Evolutionary conservation across 1,140 invertebrate species (phyloP).

Genomic region (Orussus abietinus): DNA sequence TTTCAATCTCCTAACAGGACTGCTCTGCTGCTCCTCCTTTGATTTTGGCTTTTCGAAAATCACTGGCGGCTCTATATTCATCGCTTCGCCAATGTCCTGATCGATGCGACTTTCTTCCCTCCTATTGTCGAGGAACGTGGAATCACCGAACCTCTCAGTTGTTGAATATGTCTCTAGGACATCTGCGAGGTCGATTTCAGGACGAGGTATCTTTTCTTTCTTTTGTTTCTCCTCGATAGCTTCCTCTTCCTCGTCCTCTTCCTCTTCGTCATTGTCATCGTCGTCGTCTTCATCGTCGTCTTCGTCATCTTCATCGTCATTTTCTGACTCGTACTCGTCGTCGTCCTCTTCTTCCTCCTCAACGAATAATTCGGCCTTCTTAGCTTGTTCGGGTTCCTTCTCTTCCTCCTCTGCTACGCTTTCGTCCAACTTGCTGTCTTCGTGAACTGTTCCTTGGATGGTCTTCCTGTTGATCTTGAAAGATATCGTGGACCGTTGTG

Average conservation of each 20-base stretch:
- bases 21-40: not conserved
- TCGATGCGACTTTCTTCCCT: too few species aligned
- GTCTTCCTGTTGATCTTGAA: conserved; percentile 7
- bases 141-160: too few species aligned
- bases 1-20: not conserved
- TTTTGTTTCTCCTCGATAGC: too few species aligned
- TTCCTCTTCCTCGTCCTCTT: conserved; percentile 16
- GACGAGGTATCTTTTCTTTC: too few species aligned
- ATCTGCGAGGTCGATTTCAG: too few species aligned
- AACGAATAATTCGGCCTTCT: too few species aligned
- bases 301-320: not conserved
- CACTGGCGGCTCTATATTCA: not conserved
- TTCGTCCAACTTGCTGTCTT: too few species aligned
- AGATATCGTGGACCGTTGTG: conserved; percentile 5
- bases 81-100: not conserved
- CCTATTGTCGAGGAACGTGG: too few species aligned
- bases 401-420: conserved; percentile 12
- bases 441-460: not conserved
- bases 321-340: too few species aligned
- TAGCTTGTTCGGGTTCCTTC: conserved; percentile 6
- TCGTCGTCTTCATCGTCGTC: not conserved
- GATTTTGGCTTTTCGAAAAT: not conserved
- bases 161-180: too few species aligned
- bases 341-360: too few species aligned
- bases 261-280: not conserved